Conservation (phyloP, 2,888 invertebrate genomes). For the Lycaena phlaeas region DNA sequence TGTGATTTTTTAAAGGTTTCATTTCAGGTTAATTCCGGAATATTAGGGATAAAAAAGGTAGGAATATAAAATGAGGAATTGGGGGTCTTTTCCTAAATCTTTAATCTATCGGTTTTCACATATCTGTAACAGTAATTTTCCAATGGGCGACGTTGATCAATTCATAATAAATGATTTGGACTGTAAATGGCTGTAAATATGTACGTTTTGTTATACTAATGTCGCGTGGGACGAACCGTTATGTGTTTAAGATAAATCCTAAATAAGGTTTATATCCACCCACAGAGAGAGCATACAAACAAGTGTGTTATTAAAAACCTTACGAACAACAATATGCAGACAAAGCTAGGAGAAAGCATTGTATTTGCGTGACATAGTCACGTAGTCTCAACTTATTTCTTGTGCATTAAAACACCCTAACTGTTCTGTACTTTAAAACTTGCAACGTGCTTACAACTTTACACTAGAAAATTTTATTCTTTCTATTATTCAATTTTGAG, state of each 20-base stretch:
- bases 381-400: background rate
- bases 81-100: no score
- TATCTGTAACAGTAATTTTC: background rate
- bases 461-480: no score
- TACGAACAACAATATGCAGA: background rate
- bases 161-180: background rate
- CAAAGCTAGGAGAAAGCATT: background rate
- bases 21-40: no score
- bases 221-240: background rate
- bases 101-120: no score
- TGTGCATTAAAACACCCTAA: slow-evolving; percentile 3
- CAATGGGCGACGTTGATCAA: slow-evolving; percentile 1
- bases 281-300: no score
- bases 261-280: no score
- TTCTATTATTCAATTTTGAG: background rate
- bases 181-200: background rate
- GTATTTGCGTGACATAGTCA: background rate
- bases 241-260: background rate
- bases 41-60: no score
- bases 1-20: no score
- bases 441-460: slow-evolving; percentile 1
- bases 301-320: no score
- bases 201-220: background rate
- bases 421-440: slow-evolving; percentile 4
- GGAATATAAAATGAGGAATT: no score